Base-by-base conservation (phyloP, 2,888 invertebrate species). In the Amblyjoppa proteus region DNA sequence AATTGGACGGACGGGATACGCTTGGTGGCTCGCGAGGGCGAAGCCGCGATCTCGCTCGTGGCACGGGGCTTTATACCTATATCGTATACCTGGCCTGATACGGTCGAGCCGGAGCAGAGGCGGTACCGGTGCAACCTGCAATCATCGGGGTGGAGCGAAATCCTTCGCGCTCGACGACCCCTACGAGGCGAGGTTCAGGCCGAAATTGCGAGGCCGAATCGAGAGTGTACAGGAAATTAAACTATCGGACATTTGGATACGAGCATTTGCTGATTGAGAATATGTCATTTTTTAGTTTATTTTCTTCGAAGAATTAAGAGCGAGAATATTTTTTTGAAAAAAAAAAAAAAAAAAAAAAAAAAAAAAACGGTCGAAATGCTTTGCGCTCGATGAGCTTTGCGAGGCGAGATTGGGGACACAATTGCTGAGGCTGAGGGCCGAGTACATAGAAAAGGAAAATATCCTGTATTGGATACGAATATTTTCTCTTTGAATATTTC, bases 121-220 rank as follows among this genome's bases (percentile, higher is more conserved):
- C 93, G 92, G 83, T 92, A 91, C 92, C 92, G 90, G 89, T 92
- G 92, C 93, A 93, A 93, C 93, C 93, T 92, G 93, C 91, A 94
- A 93, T 94, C 92, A 94, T 93, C 91, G 92, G 93, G 94, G 93
- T 93, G 94, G 93, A 93, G 93, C 94, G 91, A 92, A 84, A 82
- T 73, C 81, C 82, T 80, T 82, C 71, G 85, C 77, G 84, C 85
- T 69, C 85, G 76, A 49, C 79, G 76, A 81, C 73, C 80, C 85
- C 74, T 83, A 64, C 83, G 74, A 64, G 83, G 56, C 25, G 9
- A 38, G 51, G 64, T 64, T 56, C 64, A 34, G 41, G 41, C 25
- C 68, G 7, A 77, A 77, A 51, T 28, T 56, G 25, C 56, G 77
- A 51, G 45, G 45, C 45, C 45, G 45, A 16, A 49, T 16, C 41